A percentile compares a stretch with the other conserved stretches of the same genome.
Evolutionary conservation across 1,140 invertebrate genomes (phyloP).

Genomic region (Procambarus virginalis): DNA sequence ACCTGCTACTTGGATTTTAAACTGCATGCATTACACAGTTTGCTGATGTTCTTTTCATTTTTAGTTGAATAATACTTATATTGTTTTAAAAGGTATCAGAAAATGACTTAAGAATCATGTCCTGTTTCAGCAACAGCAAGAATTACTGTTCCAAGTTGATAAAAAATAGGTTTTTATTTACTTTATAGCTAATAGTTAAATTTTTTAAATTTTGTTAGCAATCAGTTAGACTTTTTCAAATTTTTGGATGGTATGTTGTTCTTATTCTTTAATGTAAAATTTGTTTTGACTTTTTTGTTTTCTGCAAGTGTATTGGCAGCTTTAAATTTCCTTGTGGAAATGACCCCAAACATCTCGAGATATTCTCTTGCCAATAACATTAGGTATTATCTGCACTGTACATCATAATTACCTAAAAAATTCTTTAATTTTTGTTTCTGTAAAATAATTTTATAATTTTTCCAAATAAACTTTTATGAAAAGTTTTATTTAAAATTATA

Average conservation of each 20-base stretch:
- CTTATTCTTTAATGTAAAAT: neutral
- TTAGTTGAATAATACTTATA: neutral
- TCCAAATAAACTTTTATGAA: neutral
- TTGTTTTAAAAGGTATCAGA: neutral
- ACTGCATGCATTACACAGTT: neutral
- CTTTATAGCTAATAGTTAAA: neutral
- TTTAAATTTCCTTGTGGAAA: neutral
- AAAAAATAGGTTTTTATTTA: neutral
- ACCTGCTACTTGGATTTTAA: neutral
- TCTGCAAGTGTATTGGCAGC: neutral
- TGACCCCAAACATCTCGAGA: neutral
- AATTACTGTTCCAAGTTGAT: neutral
- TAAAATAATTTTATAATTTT: neutral
- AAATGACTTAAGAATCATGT: neutral
- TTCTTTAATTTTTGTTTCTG: neutral
- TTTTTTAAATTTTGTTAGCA: neutral
- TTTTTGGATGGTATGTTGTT: neutral
- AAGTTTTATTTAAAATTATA: neutral
- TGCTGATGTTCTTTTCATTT: neutral
- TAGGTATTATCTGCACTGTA: neutral
- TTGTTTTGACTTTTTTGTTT: neutral
- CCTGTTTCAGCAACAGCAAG: neutral
- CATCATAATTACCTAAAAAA: neutral
- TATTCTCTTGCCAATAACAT: neutral
- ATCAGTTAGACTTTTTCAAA: neutral